Percentiles rank a stretch among this genome's conserved stretches.
phyloP scores from a whole-genome alignment of 1,140 invertebrate species.

The Anastrepha ludens region DNA sequence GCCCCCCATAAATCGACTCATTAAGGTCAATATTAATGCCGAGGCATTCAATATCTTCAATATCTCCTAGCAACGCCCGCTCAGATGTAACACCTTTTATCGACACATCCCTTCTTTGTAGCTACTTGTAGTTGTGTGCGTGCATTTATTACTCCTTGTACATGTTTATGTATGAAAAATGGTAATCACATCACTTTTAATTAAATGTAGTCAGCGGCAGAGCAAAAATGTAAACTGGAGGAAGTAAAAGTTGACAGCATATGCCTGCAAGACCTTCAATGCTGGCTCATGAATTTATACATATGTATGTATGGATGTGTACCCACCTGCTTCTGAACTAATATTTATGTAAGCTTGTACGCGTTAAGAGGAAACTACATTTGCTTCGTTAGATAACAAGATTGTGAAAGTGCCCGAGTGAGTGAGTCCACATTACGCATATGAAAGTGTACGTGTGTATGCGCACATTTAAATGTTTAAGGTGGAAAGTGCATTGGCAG shows the following conservation, averaged over 20 bases:
- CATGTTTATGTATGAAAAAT: neutral
- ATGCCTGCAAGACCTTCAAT: neutral
- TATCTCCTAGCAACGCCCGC: no score
- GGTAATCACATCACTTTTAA: slow-evolving; percentile 9
- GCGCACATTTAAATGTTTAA: neutral
- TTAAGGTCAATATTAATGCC: no score
- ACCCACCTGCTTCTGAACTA: neutral
- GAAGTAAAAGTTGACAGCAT: neutral
- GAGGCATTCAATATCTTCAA: no score
- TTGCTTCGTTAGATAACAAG: neutral
- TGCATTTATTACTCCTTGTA: neutral
- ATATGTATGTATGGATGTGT: neutral
- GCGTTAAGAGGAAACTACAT: neutral
- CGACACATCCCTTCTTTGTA: no score
- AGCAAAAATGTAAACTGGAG: neutral
- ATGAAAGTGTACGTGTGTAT: neutral
- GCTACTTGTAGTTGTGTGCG: no score
- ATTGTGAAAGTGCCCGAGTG: neutral
- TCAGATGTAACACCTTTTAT: no score
- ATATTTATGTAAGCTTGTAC: no score
- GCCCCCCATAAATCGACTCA: no score
- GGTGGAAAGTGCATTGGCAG: neutral
- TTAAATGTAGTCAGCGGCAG: slow-evolving; percentile 1
- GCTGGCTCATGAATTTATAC: neutral
- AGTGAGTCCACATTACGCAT: neutral